A percentile compares a stretch with the other conserved stretches of the same genome.
These are phyloP conservation scores for Heliconius sara DNA, from an alignment of 2,888 invertebrate species.

Conservation along the genomic window DNA sequence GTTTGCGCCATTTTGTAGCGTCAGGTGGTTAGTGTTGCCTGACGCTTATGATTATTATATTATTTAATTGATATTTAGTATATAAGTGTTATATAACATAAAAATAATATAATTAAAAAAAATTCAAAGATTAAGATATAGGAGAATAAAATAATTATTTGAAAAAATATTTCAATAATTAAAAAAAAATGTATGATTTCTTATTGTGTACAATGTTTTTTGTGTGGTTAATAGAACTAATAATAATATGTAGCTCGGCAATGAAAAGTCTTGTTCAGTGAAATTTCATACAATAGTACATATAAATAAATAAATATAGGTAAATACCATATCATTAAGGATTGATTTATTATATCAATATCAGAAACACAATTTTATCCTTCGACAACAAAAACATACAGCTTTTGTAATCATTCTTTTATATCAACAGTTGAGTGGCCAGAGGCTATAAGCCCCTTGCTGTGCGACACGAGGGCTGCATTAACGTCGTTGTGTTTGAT, in stretches of 20 bases:
- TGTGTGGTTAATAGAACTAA: not conserved
- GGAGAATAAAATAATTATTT: not conserved
- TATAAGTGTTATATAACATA: not conserved
- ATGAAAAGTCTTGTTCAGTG: not conserved
- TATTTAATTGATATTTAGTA: not conserved
- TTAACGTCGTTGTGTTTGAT: slow-evolving; percentile 38
- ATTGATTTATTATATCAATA: slow-evolving; percentile 34
- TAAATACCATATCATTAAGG: slow-evolving; percentile 4
- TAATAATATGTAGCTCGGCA: not conserved
- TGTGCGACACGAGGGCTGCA: slow-evolving; percentile 63
- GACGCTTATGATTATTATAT: not conserved
- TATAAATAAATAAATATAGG: not conserved
- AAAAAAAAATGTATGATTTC: not conserved
- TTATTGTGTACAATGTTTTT: not conserved
- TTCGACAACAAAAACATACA: slow-evolving; percentile 34
- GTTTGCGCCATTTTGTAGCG: slow-evolving; percentile 42
- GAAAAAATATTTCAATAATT: not conserved
- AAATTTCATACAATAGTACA: not conserved
- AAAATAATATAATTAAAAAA: not conserved
- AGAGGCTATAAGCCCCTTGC: slow-evolving; percentile 69
- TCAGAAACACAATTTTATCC: slow-evolving; percentile 29
- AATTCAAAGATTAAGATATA: not conserved
- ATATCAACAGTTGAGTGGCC: slow-evolving; percentile 71
- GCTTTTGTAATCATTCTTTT: slow-evolving; percentile 62
- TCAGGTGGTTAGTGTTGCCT: slow-evolving; percentile 36